Evolutionary conservation across 2,797 vertebrate genomes (phyloP).

Genomic region (Enteromius thamalakanensis): DNA sequence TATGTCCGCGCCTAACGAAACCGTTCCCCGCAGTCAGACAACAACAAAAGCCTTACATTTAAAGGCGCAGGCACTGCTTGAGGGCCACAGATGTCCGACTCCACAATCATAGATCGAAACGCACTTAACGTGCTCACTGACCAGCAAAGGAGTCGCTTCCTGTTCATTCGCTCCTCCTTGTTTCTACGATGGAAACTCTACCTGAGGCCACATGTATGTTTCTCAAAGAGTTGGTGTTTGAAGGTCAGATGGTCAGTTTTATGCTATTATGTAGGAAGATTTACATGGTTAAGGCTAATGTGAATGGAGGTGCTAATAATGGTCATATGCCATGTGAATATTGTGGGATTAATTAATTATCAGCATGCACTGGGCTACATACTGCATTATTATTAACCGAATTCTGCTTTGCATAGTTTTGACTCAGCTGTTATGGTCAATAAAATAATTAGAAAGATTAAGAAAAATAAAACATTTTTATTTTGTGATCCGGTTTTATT

Average conservation of each 20-base stretch:
- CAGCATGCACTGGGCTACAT: neutral
- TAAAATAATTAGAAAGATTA: neutral
- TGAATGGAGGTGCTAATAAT: neutral
- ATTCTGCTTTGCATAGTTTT: neutral
- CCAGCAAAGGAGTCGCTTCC: slow-evolving; percentile 6
- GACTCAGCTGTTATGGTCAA: neutral
- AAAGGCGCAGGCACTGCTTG: slow-evolving; percentile 76
- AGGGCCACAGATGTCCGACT: slow-evolving; percentile 17
- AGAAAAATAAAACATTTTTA: neutral
- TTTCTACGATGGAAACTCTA: neutral
- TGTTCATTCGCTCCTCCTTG: slow-evolving; percentile 21
- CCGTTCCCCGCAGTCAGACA: slow-evolving; percentile 61
- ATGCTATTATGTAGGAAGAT: too few species aligned
- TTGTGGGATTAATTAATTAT: neutral
- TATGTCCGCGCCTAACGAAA: slow-evolving; percentile 60
- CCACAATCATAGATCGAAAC: neutral
- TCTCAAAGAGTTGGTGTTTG: neutral
- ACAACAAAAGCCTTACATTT: slow-evolving; percentile 69
- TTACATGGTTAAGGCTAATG: neutral
- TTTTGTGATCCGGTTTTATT: neutral
- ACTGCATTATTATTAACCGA: neutral
- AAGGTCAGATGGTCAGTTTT: neutral
- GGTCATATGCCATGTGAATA: neutral
- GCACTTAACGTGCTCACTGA: slow-evolving; percentile 8
- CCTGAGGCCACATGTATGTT: neutral